Evolutionary conservation across 2,888 invertebrate species (phyloP).

Genomic region (Eurytoma adleriae): DNA sequence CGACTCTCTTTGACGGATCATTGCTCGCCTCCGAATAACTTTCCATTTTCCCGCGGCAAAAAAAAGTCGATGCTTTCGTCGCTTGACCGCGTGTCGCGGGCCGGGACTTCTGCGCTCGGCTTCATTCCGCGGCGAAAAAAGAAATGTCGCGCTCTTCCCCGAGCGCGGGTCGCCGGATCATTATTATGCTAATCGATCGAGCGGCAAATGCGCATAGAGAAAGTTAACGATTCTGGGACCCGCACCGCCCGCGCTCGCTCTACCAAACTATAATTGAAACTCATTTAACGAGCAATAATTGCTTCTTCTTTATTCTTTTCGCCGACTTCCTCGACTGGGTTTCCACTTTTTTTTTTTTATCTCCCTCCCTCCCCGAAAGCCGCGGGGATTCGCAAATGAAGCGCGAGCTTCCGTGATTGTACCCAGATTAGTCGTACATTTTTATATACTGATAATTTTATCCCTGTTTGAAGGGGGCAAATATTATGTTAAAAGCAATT

Average conservation of each 20-base stretch:
- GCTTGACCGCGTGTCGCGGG: slow-evolving; percentile 25
- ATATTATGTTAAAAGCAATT: too few relatives aligned
- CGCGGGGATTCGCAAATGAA: not conserved
- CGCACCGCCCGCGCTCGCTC: not conserved
- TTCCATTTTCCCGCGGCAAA: slow-evolving; percentile 34
- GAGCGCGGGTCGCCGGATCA: slow-evolving; percentile 13
- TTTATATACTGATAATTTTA: not conserved
- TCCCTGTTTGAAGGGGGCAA: too few relatives aligned
- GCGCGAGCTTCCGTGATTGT: not conserved
- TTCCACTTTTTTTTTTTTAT: slow-evolving; percentile 2
- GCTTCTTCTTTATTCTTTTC: slow-evolving; percentile 10
- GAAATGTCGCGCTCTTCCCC: slow-evolving; percentile 30
- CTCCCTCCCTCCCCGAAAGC: not conserved
- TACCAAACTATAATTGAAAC: slow-evolving; percentile 47
- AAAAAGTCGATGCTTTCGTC: slow-evolving; percentile 1
- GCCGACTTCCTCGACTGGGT: slow-evolving; percentile 19
- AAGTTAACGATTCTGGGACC: slow-evolving; percentile 49
- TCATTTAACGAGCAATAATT: slow-evolving; percentile 56
- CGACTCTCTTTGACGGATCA: too few relatives aligned
- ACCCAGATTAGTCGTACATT: not conserved
- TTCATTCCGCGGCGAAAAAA: slow-evolving; percentile 8
- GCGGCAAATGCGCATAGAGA: slow-evolving; percentile 54
- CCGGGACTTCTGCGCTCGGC: slow-evolving; percentile 8
- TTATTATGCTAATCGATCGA: slow-evolving; percentile 58
- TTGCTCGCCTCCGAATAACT: slow-evolving; percentile 5